These are phyloP conservation scores for Acridotheres tristis DNA, from an alignment of 2,797 vertebrate species.

Conservation along the genomic window DNA sequence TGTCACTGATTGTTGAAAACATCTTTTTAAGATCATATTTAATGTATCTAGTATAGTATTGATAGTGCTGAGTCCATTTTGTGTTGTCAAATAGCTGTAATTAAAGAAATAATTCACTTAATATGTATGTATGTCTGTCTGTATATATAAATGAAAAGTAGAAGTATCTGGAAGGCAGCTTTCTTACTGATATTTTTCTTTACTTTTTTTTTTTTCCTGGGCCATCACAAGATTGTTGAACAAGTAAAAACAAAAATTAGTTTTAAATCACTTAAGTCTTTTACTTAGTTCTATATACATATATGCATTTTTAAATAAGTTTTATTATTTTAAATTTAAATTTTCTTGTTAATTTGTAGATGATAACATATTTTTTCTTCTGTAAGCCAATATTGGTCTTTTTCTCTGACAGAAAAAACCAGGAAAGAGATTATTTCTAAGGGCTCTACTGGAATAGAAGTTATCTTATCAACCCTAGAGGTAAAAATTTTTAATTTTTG, in stretches of 20 bases:
- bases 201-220: not conserved
- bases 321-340: not conserved
- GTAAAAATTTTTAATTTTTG: constrained; percentile 69
- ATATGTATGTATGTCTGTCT: accelerated
- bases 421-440: constrained; percentile 95
- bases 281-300: not conserved
- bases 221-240: not conserved
- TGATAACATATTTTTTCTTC: accelerated
- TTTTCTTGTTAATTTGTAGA: not conserved
- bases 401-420: constrained; percentile 90
- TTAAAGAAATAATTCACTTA: not conserved
- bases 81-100: not conserved
- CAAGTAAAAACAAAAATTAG: not conserved
- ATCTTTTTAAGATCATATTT: not conserved
- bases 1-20: not conserved
- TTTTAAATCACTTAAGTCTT: not conserved
- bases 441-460: constrained; percentile 92
- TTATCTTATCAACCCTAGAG: constrained; percentile 91
- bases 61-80: not conserved
- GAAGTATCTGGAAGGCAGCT: not conserved
- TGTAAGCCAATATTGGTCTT: not conserved
- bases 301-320: not conserved
- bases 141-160: not conserved
- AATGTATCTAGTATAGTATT: not conserved
- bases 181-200: not conserved